phyloP scores from a whole-genome alignment of 2,113 vertebrate genomes.

The Toxotes jaculatrix region DNA sequence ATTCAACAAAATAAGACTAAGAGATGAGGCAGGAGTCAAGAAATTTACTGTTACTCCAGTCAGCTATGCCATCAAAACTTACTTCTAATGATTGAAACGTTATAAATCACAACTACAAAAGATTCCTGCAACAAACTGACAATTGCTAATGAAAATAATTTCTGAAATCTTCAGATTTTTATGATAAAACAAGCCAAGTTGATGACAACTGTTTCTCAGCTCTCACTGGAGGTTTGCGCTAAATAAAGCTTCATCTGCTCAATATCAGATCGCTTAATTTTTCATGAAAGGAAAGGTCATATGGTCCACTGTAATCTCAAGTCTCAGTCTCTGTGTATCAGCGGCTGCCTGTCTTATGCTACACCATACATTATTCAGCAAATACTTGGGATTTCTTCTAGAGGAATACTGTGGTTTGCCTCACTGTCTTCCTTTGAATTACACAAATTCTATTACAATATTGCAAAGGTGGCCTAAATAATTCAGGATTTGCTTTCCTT shows the following conservation, averaged over 20 bases:
- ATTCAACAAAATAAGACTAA: conserved; percentile 38
- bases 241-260: conserved; percentile 82
- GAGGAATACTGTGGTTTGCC: conserved; percentile 60
- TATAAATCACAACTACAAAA: not conserved
- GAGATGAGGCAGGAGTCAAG: conserved; percentile 25
- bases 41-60: conserved; percentile 9
- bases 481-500: conserved; percentile 68
- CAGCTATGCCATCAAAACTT: not conserved
- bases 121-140: not conserved
- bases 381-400: conserved; percentile 70
- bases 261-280: conserved; percentile 81
- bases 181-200: conserved; percentile 12
- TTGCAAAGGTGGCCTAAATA: conserved; percentile 74
- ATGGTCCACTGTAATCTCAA: conserved; percentile 81
- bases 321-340: conserved; percentile 75
- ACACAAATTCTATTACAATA: conserved; percentile 73
- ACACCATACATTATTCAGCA: conserved; percentile 83
- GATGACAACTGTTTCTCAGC: conserved; percentile 20
- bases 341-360: conserved; percentile 74
- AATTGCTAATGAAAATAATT: conserved; percentile 14
- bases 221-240: conserved; percentile 42
- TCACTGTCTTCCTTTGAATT: conserved; percentile 70
- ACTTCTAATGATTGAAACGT: conserved; percentile 7
- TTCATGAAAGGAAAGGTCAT: conserved; percentile 84
- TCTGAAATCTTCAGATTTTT: conserved; percentile 10